Evolutionary conservation across 2,888 invertebrate species (phyloP), one percentile per base, ranked within the genome.

Genomic region (Perdita meconis): DNA sequence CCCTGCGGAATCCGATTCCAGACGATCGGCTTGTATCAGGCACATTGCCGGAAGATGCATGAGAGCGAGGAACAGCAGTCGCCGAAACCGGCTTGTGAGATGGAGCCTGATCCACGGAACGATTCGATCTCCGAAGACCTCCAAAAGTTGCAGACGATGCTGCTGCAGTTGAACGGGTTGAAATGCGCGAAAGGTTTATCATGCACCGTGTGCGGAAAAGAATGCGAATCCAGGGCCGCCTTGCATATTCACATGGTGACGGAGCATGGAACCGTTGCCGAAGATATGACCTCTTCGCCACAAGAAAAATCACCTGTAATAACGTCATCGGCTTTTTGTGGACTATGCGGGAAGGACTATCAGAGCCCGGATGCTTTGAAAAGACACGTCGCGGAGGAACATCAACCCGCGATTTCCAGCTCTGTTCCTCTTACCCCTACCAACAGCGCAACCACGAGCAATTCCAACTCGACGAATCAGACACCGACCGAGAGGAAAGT

Each of bases 71-170:
- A 89, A n/a, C 83, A 86, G 61, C 82, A 81, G 1, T 87, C 86
- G 19, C 87, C 81, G 64, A 90, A 85, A 38, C 87, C 86, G n/a
- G 90, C 90, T 2, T 79, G 69, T 16, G 90, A 91, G 75, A 91
- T 93, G 56, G 90, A 90, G 87, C 82, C 91, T 87, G 93, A 93
- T 83, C 93, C 93, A 86, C 93, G 93, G 77, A 93, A 93, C 82
- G 94, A 94, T 78, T 94, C 95, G 1, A 96, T 97, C 63, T 97
- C 96, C 84, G 97, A 97, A 91, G 97, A 97, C 91, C 93, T 98
- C 13, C 96, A 97, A 81, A 97, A 97, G 91, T 92, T 98, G 69
- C 97, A 98, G 92, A 97, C 97, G 22, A 98, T 97, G 97, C 97
- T 97, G 87, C 95, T 96, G 87, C 98, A 97, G 92, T 93, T 97